Percentiles rank a stretch among this genome's conserved stretches.
phyloP scores from a whole-genome alignment of 2,797 vertebrate species.

The Trachurus trachurus region DNA sequence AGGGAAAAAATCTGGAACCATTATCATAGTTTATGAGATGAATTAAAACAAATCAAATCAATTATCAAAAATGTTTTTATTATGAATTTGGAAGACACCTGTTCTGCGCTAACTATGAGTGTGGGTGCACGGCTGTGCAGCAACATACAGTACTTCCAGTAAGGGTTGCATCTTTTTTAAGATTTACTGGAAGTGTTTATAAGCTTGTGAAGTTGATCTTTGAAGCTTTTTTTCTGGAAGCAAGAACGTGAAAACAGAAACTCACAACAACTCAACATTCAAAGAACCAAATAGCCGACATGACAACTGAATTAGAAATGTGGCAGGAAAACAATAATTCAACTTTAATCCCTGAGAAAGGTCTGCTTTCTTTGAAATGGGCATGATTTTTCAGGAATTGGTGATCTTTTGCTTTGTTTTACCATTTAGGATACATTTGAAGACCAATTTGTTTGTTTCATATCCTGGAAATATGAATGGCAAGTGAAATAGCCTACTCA shows the following conservation, averaged over 20 bases:
- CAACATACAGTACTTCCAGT: background rate
- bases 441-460: too few species aligned
- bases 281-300: background rate
- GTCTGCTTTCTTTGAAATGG: too few species aligned
- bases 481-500: background rate
- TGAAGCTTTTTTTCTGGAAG: constrained; percentile 1
- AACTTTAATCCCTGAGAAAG: too few species aligned
- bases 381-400: too few species aligned
- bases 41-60: background rate
- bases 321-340: too few species aligned
- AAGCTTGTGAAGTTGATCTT: background rate
- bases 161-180: background rate
- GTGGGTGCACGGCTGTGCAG: background rate
- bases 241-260: background rate
- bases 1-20: background rate
- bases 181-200: background rate
- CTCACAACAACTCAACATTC: background rate
- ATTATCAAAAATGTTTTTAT: background rate
- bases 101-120: background rate
- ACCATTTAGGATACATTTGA: too few species aligned
- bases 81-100: background rate
- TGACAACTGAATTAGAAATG: background rate
- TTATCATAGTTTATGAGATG: background rate
- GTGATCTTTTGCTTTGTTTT: too few species aligned
- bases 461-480: background rate